Evolutionary conservation across 1,140 invertebrate species (phyloP).

Genomic region (Chironomus tepperi): DNA sequence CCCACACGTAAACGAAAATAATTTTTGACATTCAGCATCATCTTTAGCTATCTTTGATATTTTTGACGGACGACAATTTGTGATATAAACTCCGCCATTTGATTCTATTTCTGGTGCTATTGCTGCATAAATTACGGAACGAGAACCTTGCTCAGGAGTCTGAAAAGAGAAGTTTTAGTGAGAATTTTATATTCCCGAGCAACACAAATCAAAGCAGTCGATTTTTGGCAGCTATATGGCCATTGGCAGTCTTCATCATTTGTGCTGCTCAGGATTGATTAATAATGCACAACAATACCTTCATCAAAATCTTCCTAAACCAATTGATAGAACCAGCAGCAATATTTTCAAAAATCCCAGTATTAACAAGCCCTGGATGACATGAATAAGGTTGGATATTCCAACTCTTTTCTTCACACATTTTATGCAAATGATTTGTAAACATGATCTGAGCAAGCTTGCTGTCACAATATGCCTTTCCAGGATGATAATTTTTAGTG

Average conservation of each 20-base stretch:
- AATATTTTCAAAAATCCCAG: conserved; percentile 65
- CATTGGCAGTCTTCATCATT: no score
- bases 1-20: background rate
- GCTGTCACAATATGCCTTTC: conserved; percentile 71
- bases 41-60: background rate
- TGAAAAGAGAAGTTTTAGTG: conserved; percentile 40
- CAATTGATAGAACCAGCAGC: conserved; percentile 51
- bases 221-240: no score
- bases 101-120: conserved; percentile 54
- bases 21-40: background rate
- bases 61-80: conserved; percentile 47
- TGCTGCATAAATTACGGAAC: conserved; percentile 56
- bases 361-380: conserved; percentile 83
- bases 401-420: conserved; percentile 35
- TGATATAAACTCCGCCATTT: conserved; percentile 57
- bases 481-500: conserved; percentile 41
- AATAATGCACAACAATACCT: conserved; percentile 41
- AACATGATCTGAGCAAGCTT: conserved; percentile 80
- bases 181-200: no score
- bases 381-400: conserved; percentile 62
- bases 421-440: conserved; percentile 56
- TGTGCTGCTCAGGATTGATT: background rate
- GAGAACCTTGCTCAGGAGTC: conserved; percentile 60
- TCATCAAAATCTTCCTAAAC: conserved; percentile 51
- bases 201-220: no score